Evolutionary conservation across 1,140 invertebrate species (phyloP).

Genomic region (Physella acuta): DNA sequence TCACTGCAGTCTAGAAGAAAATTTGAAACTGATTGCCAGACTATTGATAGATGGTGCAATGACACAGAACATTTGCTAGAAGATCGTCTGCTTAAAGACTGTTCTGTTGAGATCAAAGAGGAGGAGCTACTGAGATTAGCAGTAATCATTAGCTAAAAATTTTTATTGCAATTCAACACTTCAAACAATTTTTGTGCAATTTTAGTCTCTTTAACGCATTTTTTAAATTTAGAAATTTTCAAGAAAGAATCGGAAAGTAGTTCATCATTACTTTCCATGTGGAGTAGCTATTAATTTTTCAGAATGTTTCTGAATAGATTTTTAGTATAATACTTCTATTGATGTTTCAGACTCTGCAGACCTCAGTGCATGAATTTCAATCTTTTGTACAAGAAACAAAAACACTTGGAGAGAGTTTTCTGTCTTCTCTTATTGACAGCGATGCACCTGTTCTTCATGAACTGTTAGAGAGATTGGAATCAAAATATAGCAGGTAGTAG

Average conservation of each 20-base stretch:
- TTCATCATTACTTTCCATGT: too few species aligned
- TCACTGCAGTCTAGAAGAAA: conserved; percentile 63
- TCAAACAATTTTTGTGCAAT: too few species aligned
- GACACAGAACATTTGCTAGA: conserved; percentile 68
- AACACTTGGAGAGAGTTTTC: conserved; percentile 33
- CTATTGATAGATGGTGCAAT: conserved; percentile 55
- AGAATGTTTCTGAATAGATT: too few species aligned
- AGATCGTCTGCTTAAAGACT: not conserved
- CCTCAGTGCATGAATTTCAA: conserved; percentile 40
- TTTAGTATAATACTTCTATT: too few species aligned
- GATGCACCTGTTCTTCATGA: conserved; percentile 42
- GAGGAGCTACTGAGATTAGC: too few species aligned
- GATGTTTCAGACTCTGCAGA: conserved; percentile 37
- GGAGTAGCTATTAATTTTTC: too few species aligned
- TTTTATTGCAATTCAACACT: too few species aligned
- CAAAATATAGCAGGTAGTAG: conserved; percentile 42
- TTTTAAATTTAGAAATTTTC: too few species aligned
- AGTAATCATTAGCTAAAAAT: too few species aligned
- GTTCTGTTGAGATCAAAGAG: too few species aligned
- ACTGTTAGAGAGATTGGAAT: conserved; percentile 34
- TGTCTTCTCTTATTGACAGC: conserved; percentile 33
- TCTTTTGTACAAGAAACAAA: conserved; percentile 42
- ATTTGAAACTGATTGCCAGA: conserved; percentile 58
- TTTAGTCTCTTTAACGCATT: too few species aligned
- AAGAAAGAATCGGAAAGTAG: too few species aligned